Base-by-base conservation (phyloP, 2,797 vertebrate genomes). In the Gobio occitaniae region DNA sequence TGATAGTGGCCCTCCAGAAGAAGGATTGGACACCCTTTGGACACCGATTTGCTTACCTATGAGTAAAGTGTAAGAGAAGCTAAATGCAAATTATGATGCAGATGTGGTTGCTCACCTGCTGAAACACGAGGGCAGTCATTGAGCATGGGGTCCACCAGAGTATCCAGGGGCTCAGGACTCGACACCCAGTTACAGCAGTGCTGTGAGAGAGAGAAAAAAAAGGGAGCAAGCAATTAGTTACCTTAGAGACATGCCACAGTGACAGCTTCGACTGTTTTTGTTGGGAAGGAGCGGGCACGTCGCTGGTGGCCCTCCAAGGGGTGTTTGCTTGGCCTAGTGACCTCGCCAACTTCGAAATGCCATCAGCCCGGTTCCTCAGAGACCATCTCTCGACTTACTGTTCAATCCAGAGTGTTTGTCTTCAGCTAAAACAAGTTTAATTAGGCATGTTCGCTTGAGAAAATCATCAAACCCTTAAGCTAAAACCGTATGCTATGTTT, bases 131-230 rank as follows among this genome's bases (percentile, higher is more conserved):
- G 97, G 86, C 98, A 99, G 91, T 99, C 98, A 0, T 97, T 97
- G 78, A 99, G 94, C 97, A 99, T 98, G 88, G 97, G 95, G 54
- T 99, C 97, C 94, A 99, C 95, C 0, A 94, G 95, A 0, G 97
- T 96, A 92, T 99, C 97, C 91, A 99, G 88, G 0, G 97, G 96
- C 89, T 99, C 97, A 0, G 97, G 95, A 94, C 97, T 99, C 16
- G 97, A 99, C 78, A 99, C 97, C 98, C 98, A 99, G 91, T 99
- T 99, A 92, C 96, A 96, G 93, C 97, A 99, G 91, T 95, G 97
- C 98, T 99, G 93, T 61, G 91, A 92, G 41, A 77, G 38, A 56
- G 29, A 92, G 36, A 82, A 47, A 79, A 32, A 36, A 36, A 36
- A 36, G 36, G 36, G 88, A 94, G 93, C 93, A 94, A 93, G 94